These are phyloP conservation scores for Nettapus auritus DNA, from an alignment of 2,113 vertebrate genomes.

Conservation along the genomic window DNA sequence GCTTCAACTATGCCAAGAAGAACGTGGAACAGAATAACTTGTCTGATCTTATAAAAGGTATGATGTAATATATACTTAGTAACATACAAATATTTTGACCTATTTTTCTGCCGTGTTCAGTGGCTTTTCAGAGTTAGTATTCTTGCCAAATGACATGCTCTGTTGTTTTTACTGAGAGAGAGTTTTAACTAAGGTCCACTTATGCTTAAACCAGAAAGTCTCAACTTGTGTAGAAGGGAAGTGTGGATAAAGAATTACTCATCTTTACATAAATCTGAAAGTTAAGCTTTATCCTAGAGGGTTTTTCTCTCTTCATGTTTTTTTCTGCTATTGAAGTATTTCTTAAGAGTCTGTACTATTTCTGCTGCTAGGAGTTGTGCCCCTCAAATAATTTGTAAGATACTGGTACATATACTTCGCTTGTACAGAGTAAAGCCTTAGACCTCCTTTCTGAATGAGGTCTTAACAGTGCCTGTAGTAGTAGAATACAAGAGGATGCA, in stretches of 20 bases:
- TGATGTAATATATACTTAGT: neutral
- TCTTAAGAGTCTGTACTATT: neutral
- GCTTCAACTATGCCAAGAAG: conserved; percentile 96
- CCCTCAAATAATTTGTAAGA: neutral
- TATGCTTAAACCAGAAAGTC: neutral
- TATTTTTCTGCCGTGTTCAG: neutral
- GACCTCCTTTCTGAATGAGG: neutral
- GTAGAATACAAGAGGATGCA: neutral
- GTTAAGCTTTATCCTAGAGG: neutral
- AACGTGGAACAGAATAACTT: conserved; percentile 97
- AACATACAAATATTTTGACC: neutral
- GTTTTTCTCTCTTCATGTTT: neutral
- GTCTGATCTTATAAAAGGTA: conserved; percentile 96
- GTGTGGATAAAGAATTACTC: neutral
- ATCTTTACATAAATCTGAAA: neutral
- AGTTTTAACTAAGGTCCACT: neutral
- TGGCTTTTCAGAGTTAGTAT: neutral
- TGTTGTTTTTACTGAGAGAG: neutral
- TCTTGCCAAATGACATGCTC: neutral
- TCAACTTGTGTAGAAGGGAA: neutral
- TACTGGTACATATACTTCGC: rapidly evolving
- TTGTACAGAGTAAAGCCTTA: neutral
- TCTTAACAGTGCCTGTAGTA: neutral
- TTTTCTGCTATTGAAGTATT: neutral
- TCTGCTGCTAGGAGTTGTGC: neutral